phyloP scores from a whole-genome alignment of 1,140 invertebrate species.

The Drosophila ficusphila region DNA sequence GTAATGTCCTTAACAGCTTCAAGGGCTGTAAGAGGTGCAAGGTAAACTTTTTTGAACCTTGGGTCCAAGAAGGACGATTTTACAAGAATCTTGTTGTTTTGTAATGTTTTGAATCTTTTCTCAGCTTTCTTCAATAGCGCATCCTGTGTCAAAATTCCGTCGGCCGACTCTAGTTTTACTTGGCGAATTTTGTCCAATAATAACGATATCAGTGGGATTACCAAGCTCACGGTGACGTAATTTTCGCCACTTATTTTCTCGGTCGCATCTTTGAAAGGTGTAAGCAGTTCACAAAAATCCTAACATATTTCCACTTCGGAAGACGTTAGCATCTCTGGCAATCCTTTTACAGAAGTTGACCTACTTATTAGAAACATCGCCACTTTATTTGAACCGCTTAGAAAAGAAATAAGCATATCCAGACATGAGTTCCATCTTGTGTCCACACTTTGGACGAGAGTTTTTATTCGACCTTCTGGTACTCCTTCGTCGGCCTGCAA shows the following conservation, averaged over 20 bases:
- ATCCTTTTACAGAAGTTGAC: slow-evolving; percentile 2
- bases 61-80: slow-evolving; percentile 5
- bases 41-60: too few relatives aligned
- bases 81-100: slow-evolving; percentile 18
- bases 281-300: slow-evolving; percentile 16
- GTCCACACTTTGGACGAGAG: slow-evolving; percentile 4
- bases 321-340: slow-evolving; percentile 9
- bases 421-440: slow-evolving; percentile 14
- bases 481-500: slow-evolving; percentile 11
- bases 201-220: not conserved
- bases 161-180: slow-evolving; percentile 12
- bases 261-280: slow-evolving; percentile 18
- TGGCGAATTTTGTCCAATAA: slow-evolving; percentile 1
- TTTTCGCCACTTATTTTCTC: slow-evolving; percentile 29
- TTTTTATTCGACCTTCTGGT: not conserved
- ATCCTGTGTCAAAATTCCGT: slow-evolving; percentile 13
- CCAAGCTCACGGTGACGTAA: too few relatives aligned
- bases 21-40: too few relatives aligned
- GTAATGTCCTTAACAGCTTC: too few relatives aligned
- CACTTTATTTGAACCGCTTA: slow-evolving; percentile 1
- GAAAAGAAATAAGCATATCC: slow-evolving; percentile 10
- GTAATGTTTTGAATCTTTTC: slow-evolving; percentile 8
- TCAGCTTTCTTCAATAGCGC: slow-evolving; percentile 7
- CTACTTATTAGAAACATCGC: not conserved
- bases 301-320: not conserved